These are phyloP conservation scores for Ameiurus melas DNA, from an alignment of 2,113 vertebrate genomes.

Conservation along the genomic window DNA sequence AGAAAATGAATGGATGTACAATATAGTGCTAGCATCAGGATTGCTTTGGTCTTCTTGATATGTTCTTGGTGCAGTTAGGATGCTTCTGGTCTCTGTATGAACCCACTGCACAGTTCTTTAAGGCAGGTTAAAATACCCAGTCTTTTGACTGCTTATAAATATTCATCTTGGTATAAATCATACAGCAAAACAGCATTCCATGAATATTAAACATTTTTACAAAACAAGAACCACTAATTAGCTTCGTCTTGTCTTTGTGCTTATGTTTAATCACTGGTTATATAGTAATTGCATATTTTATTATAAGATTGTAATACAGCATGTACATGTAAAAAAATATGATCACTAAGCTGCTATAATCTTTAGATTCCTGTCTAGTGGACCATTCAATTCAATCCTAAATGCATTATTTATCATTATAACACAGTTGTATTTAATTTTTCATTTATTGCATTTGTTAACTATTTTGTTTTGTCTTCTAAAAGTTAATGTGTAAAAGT, in stretches of 20 bases:
- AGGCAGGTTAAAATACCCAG: not conserved
- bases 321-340: conserved; percentile 31
- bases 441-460: conserved; percentile 14
- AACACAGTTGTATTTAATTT: conserved; percentile 23
- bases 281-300: conserved; percentile 31
- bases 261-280: conserved; percentile 6
- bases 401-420: conserved; percentile 30
- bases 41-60: not conserved
- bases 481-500: not conserved
- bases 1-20: too few species aligned
- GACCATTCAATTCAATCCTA: conserved; percentile 12
- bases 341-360: conserved; percentile 36
- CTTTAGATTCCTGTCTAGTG: conserved; percentile 30
- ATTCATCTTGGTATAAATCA: conserved; percentile 13
- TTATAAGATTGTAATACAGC: not conserved
- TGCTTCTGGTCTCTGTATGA: not conserved
- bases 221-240: not conserved
- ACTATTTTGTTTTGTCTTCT: conserved; percentile 29
- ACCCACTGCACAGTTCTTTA: not conserved
- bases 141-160: conserved; percentile 20
- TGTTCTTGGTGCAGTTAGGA: not conserved
- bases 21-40: not conserved
- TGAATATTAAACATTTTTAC: conserved; percentile 20
- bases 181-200: not conserved
- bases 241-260: not conserved